Base-by-base conservation (phyloP, 2,797 vertebrate species). In the Tarsius wallacei region DNA sequence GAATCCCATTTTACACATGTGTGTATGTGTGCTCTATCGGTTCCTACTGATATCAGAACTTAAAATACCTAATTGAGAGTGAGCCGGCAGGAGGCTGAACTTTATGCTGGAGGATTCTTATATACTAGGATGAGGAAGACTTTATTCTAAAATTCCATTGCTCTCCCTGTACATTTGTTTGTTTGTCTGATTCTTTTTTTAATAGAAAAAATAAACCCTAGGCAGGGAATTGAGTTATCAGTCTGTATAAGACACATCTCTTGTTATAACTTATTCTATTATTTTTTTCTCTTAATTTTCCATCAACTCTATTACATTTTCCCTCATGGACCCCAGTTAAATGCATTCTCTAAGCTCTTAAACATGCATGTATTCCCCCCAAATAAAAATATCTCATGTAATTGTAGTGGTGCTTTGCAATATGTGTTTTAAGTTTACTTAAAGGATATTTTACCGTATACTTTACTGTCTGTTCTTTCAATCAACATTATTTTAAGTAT, bases 101-200 rank as follows among this genome's bases (percentile, higher is more conserved):
- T 82, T 85, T 84, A 28, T 61, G 55, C n/a, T 70, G 26, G 4
- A 77, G 85, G 68, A 95, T 83, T 9, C 33, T 68, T 66, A 92
- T 16, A 86, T 26, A 49, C 6, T 26, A 78, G 42, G 28, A 80
- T 51, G n/a, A 81, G 86, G 16, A 81, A 9, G 19, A 88, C n/a
- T 95, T 93, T 84, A 87, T 55, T 96, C 28, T 63, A 16, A 59
- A 66, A 49, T 33, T 15, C n/a, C 36, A 92, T 92, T 80, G n/a
- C 3, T 82, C 42, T 90, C 61, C 42, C 63, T 66, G 24, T 26
- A 66, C 7, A 55, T 68, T 94, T 61, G 31, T 36, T 21, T 57
- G 7, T 64, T n/a, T 78, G 9, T 87, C 74, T 80, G 42, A 42
- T 83, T 17, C 16, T 73, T 64, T 59, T 31, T 57, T 68, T 12